phyloP scores from a whole-genome alignment of 2,113 vertebrate genomes.

The Uropsilus gracilis region DNA sequence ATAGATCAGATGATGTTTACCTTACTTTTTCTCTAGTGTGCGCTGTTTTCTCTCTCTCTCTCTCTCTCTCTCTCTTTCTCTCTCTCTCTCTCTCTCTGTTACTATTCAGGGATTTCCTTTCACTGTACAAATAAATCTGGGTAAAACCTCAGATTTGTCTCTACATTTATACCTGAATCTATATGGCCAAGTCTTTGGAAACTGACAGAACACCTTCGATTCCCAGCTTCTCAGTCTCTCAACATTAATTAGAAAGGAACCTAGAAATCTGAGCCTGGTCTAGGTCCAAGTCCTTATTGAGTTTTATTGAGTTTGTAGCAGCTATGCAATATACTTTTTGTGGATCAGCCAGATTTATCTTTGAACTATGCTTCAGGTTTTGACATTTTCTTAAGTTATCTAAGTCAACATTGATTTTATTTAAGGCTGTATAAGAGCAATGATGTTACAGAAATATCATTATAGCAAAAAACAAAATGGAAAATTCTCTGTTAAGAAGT shows the following conservation, averaged over 20 bases:
- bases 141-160: neutral
- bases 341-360: neutral
- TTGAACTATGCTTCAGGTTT: neutral
- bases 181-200: neutral
- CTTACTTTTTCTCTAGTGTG: neutral
- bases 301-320: neutral
- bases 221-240: neutral
- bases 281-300: neutral
- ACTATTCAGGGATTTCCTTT: neutral
- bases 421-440: constrained; percentile 20
- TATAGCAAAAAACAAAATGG: neutral
- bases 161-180: neutral
- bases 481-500: neutral
- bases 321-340: neutral
- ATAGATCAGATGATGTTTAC: neutral
- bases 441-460: neutral
- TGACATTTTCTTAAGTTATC: constrained; percentile 23
- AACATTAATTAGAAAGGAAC: neutral
- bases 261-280: neutral
- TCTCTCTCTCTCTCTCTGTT: neutral
- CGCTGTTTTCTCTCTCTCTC: neutral
- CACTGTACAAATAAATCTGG: neutral
- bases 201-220: neutral
- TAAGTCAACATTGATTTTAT: constrained; percentile 14
- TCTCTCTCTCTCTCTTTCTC: neutral